A percentile compares a stretch with the other conserved stretches of the same genome.
phyloP scores from a whole-genome alignment of 2,113 vertebrate genomes.

The Amphilophus citrinellus region DNA sequence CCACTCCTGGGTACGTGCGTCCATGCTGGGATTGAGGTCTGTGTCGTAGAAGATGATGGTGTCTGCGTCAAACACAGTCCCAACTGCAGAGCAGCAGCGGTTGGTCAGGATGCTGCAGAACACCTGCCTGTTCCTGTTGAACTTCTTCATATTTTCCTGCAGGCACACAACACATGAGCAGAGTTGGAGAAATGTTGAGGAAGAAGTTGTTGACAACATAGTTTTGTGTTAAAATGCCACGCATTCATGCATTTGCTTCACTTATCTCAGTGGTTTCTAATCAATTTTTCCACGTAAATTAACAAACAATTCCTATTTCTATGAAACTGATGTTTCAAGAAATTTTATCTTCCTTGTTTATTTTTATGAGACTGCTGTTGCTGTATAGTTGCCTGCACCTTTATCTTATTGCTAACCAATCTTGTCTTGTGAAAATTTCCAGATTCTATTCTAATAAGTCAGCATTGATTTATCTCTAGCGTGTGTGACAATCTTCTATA shows the following conservation, averaged over 20 bases:
- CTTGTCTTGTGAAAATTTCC: not conserved
- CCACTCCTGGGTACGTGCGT: conserved; percentile 92
- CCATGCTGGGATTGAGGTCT: conserved; percentile 93
- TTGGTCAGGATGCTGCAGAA: conserved; percentile 94
- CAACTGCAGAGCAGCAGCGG: conserved; percentile 88
- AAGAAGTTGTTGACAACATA: not conserved
- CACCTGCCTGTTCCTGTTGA: conserved; percentile 89
- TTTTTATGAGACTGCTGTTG: not conserved
- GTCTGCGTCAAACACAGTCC: conserved; percentile 90
- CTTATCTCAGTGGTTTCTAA: not conserved
- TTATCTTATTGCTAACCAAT: not conserved
- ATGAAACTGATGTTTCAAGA: not conserved
- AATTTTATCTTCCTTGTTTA: not conserved
- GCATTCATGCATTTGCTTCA: not conserved
- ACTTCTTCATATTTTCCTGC: conserved; percentile 89
- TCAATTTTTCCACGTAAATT: not conserved
- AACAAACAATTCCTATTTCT: not conserved
- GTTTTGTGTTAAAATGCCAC: not conserved
- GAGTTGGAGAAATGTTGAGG: not conserved
- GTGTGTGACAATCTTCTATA: no score
- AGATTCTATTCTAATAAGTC: no score
- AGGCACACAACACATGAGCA: conserved; percentile 7
- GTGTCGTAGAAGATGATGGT: conserved; percentile 94
- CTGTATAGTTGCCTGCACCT: not conserved
- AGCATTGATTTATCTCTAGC: no score